These are phyloP conservation scores for Helleia helle DNA, from an alignment of 2,888 invertebrate genomes.

Conservation along the genomic window DNA sequence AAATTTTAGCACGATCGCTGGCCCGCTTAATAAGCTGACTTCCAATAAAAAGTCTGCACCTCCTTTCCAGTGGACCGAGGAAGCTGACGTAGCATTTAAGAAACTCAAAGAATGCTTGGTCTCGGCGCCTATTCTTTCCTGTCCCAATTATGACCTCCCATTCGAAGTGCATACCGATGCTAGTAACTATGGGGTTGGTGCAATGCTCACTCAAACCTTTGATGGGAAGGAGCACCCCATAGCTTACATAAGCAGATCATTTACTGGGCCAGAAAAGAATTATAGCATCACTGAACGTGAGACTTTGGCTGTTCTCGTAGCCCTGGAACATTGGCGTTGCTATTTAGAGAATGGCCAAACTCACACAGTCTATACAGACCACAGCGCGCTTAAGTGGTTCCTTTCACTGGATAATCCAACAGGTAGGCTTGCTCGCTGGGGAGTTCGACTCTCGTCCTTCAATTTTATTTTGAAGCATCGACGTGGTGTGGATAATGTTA, in stretches of 20 bases:
- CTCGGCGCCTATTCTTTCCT: slow-evolving; percentile 19
- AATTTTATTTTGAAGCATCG: slow-evolving; percentile 24
- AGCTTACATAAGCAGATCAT: slow-evolving; percentile 18
- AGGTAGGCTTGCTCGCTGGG: slow-evolving; percentile 25
- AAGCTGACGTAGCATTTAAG: slow-evolving; percentile 18
- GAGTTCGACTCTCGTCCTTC: slow-evolving; percentile 22
- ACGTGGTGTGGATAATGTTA: slow-evolving; percentile 21
- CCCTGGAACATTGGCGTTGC: slow-evolving; percentile 27
- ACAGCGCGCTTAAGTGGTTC: slow-evolving; percentile 24
- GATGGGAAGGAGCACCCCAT: slow-evolving; percentile 11
- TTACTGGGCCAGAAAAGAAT: slow-evolving; percentile 18
- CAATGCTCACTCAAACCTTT: slow-evolving; percentile 16
- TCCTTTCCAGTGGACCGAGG: slow-evolving; percentile 19
- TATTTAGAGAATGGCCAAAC: slow-evolving; percentile 23
- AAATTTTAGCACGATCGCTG: slow-evolving; percentile 23
- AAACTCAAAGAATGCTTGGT: no score
- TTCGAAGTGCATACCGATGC: slow-evolving; percentile 25
- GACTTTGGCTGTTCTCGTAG: slow-evolving; percentile 23
- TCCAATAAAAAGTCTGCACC: slow-evolving; percentile 19
- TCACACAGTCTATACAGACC: slow-evolving; percentile 24
- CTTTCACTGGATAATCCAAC: slow-evolving; percentile 22
- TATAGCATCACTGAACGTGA: slow-evolving; percentile 28
- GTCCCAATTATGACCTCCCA: slow-evolving; percentile 17
- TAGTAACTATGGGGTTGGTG: slow-evolving; percentile 18
- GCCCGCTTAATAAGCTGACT: slow-evolving; percentile 23